A percentile compares a stretch with the other conserved stretches of the same genome.
phyloP scores from a whole-genome alignment of 2,113 vertebrate genomes.

The Tautogolabrus adspersus region DNA sequence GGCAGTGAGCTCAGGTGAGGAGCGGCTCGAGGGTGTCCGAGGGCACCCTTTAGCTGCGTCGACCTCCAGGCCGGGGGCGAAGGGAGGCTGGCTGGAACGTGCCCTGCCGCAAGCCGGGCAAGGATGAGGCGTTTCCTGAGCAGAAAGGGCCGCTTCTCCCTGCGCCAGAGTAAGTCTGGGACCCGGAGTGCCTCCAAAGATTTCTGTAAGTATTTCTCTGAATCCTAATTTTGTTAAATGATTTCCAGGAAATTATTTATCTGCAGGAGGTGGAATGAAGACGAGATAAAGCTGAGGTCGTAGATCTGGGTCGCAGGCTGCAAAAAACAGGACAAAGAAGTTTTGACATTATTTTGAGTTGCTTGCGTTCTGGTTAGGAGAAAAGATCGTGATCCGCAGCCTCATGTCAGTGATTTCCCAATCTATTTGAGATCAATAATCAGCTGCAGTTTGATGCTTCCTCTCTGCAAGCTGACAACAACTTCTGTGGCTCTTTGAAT shows the following conservation, averaged over 20 bases:
- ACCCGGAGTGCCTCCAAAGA: conserved; percentile 81
- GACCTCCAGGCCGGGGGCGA: conserved; percentile 67
- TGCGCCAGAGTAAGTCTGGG: conserved; percentile 77
- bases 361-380: conserved; percentile 13
- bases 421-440: conserved; percentile 52
- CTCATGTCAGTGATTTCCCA: conserved; percentile 24
- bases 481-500: conserved; percentile 31
- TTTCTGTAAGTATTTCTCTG: conserved; percentile 86
- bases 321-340: conserved; percentile 15
- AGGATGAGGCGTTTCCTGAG: conserved; percentile 79
- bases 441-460: conserved; percentile 36
- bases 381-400: conserved; percentile 17
- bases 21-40: conserved; percentile 63
- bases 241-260: conserved; percentile 16
- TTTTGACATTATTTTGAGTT: conserved; percentile 8
- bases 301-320: conserved; percentile 50
- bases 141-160: conserved; percentile 75
- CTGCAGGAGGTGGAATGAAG: conserved; percentile 14
- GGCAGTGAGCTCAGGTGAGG: conserved; percentile 51
- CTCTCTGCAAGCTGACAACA: conserved; percentile 25
- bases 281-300: conserved; percentile 4
- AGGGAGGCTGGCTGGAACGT: conserved; percentile 75
- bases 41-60: conserved; percentile 65
- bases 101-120: conserved; percentile 77
- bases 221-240: conserved; percentile 18